Conservation (phyloP, 2,113 vertebrate genomes). For the Gallinago undulata region DNA sequence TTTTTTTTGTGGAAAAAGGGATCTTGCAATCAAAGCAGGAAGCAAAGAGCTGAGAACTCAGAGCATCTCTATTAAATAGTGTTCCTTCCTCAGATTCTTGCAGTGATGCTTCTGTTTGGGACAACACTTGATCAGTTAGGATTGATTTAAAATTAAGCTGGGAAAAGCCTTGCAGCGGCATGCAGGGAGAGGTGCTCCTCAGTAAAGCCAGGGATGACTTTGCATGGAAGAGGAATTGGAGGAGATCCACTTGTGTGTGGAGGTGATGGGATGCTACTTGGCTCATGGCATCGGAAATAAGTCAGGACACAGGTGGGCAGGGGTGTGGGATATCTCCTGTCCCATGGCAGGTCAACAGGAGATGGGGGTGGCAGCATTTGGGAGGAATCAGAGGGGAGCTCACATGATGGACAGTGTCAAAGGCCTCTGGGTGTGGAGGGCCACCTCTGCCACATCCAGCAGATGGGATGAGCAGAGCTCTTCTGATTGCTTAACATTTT, state of each 20-base stretch:
- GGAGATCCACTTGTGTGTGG: neutral
- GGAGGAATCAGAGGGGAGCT: neutral
- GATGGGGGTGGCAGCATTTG: neutral
- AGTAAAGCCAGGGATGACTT: neutral
- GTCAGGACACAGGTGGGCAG: neutral
- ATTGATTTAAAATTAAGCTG: neutral
- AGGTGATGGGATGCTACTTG: neutral
- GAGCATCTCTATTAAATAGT: neutral
- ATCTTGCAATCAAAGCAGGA: neutral
- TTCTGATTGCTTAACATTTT: neutral
- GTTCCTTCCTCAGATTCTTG: neutral
- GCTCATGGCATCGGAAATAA: rapidly evolving
- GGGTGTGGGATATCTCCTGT: neutral
- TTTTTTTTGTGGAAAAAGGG: neutral
- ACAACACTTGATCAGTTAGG: neutral
- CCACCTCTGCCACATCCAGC: neutral
- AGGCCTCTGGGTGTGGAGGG: neutral
- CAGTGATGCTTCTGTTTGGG: neutral
- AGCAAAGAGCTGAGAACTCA: neutral
- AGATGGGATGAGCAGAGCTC: neutral
- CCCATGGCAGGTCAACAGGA: neutral
- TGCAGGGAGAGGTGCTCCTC: neutral
- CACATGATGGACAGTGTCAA: neutral
- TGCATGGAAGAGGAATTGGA: neutral
- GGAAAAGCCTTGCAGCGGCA: neutral